Percentiles rank a stretch among this genome's conserved stretches.
Evolutionary conservation across 2,888 invertebrate genomes (phyloP).

Genomic region (Tubulanus polymorphus): DNA sequence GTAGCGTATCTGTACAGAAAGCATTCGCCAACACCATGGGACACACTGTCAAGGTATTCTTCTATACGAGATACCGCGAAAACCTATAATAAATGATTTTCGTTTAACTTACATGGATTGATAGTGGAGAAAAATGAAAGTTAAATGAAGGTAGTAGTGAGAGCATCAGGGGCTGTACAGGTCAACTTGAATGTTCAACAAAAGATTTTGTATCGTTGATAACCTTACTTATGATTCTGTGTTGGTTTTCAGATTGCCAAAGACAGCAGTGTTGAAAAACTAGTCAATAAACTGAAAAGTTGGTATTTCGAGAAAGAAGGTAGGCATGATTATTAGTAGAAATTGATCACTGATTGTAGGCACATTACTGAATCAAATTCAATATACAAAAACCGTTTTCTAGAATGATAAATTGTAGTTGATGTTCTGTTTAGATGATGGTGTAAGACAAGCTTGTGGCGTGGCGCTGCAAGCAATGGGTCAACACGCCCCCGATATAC

Average conservation of each 20-base stretch:
- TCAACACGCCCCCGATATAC: constrained; percentile 71
- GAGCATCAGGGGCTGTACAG: too few species aligned
- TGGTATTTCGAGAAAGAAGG: constrained; percentile 70
- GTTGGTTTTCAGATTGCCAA: constrained; percentile 65
- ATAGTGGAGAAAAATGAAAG: too few species aligned
- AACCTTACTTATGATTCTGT: too few species aligned
- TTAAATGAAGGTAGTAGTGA: too few species aligned
- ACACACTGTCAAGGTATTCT: constrained; percentile 66
- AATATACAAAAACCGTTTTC: not conserved
- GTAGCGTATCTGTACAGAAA: constrained; percentile 78
- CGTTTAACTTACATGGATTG: too few species aligned
- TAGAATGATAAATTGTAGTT: not conserved
- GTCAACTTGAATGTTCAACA: too few species aligned
- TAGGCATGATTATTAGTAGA: too few species aligned
- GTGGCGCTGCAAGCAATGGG: constrained; percentile 72
- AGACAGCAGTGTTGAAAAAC: constrained; percentile 66
- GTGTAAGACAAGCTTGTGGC: constrained; percentile 61
- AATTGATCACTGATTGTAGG: too few species aligned
- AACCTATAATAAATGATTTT: not conserved
- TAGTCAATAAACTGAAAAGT: constrained; percentile 62
- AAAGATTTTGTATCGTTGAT: too few species aligned
- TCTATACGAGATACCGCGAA: too few species aligned
- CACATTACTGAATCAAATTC: too few species aligned
- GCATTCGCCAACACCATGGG: constrained; percentile 81
- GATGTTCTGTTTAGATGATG: constrained; percentile 62